Evolutionary conservation across 2,797 vertebrate species (phyloP).

Genomic region (Leptodactylus fallax): DNA sequence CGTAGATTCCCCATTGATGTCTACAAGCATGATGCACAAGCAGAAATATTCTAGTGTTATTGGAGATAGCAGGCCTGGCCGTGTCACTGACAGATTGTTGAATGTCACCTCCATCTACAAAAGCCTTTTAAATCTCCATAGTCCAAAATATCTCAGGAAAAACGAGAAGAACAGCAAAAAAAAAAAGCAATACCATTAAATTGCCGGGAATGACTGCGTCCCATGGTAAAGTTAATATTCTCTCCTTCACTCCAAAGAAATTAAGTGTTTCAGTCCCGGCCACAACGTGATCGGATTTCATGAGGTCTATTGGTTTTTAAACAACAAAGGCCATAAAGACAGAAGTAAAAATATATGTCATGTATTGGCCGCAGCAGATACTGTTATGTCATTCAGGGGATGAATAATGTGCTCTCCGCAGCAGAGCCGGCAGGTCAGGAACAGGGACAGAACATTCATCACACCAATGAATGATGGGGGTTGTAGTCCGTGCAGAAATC

Average conservation of each 20-base stretch:
- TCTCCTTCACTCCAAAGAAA: slow-evolving; percentile 72
- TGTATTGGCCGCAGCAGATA: slow-evolving; percentile 70
- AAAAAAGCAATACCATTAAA: slow-evolving; percentile 57
- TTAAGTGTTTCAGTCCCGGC: slow-evolving; percentile 71
- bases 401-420: slow-evolving; percentile 65
- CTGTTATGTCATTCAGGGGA: slow-evolving; percentile 67
- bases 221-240: slow-evolving; percentile 77
- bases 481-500: no score
- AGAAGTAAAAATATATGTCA: slow-evolving; percentile 69
- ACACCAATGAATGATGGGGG: no score
- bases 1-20: slow-evolving; percentile 52
- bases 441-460: no score
- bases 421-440: slow-evolving; percentile 33
- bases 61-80: slow-evolving; percentile 55
- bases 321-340: slow-evolving; percentile 65
- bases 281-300: slow-evolving; percentile 72
- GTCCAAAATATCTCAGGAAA: slow-evolving; percentile 54
- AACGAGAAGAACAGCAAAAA: slow-evolving; percentile 50
- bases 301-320: slow-evolving; percentile 72
- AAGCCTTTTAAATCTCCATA: slow-evolving; percentile 54
- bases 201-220: slow-evolving; percentile 64
- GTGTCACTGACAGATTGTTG: slow-evolving; percentile 59
- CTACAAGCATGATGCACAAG: slow-evolving; percentile 38
- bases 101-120: slow-evolving; percentile 61
- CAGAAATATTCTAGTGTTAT: slow-evolving; percentile 54